Percentiles rank a stretch among this genome's conserved stretches.
These are phyloP conservation scores for Mycteria americana DNA, from an alignment of 2,797 vertebrate genomes.

Conservation along the genomic window DNA sequence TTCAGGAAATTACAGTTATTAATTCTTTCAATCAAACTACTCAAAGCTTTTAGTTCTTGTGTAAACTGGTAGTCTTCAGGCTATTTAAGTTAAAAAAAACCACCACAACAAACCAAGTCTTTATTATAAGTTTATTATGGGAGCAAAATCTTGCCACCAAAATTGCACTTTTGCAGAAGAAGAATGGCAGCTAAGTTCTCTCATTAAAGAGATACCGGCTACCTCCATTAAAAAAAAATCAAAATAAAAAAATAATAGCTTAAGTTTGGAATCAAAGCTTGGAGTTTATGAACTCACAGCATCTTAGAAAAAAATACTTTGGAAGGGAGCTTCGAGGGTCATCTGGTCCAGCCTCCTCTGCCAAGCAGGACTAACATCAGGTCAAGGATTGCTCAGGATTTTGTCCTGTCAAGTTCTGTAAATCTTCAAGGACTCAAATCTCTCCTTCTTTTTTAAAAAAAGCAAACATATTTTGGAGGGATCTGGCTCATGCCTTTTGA, in stretches of 20 bases:
- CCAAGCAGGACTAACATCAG: neutral
- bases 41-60: slow-evolving; percentile 3
- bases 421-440: neutral
- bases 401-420: neutral
- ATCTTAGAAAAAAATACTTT: neutral
- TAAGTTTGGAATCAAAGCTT: neutral
- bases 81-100: neutral
- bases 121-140: neutral
- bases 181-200: neutral
- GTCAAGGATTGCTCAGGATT: neutral
- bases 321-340: neutral
- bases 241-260: neutral
- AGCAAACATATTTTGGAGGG: neutral
- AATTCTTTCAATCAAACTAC: slow-evolving; percentile 9
- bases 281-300: neutral
- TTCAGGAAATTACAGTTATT: slow-evolving; percentile 52
- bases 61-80: neutral
- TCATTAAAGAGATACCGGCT: neutral
- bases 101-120: neutral
- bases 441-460: neutral
- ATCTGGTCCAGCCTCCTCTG: neutral
- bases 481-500: neutral
- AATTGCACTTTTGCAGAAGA: neutral
- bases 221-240: neutral
- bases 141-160: neutral